Conservation (phyloP, 2,797 vertebrate species). For the Saxicola maurus region DNA sequence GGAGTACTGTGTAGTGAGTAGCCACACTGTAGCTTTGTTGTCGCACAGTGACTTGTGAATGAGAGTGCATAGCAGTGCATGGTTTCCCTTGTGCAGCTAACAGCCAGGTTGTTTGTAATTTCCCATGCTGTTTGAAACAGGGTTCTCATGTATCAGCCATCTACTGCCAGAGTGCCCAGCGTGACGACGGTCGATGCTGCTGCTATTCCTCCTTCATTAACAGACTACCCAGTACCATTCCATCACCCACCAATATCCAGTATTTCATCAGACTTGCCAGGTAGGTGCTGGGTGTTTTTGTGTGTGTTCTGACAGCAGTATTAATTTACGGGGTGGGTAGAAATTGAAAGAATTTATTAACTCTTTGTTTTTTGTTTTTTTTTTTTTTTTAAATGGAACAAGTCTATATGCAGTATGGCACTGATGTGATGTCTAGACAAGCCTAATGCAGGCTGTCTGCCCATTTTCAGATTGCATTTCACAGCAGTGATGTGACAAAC, state of each 20-base stretch:
- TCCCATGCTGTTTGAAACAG: conserved; percentile 72
- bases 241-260: conserved; percentile 85
- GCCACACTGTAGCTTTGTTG: neutral
- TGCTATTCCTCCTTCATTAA: conserved; percentile 83
- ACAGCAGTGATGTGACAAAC: neutral
- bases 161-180: conserved; percentile 83
- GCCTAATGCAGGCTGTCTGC: neutral
- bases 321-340: neutral
- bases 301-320: neutral
- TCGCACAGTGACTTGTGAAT: neutral
- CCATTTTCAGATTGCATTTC: neutral
- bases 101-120: conserved; percentile 50
- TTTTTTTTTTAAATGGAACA: neutral
- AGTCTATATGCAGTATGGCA: neutral
- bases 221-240: conserved; percentile 91
- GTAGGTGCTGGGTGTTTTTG: conserved; percentile 70
- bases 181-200: conserved; percentile 83
- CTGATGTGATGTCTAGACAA: neutral
- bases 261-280: conserved; percentile 91
- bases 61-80: neutral
- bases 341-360: neutral
- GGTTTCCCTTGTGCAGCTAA: conserved; percentile 20
- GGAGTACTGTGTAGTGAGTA: conserved; percentile 44
- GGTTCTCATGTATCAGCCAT: conserved; percentile 90
- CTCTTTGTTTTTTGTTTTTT: neutral